A percentile compares a stretch with the other conserved stretches of the same genome.
Conservation (phyloP, 2,113 vertebrate species). For the Grammomys dolichurus region DNA sequence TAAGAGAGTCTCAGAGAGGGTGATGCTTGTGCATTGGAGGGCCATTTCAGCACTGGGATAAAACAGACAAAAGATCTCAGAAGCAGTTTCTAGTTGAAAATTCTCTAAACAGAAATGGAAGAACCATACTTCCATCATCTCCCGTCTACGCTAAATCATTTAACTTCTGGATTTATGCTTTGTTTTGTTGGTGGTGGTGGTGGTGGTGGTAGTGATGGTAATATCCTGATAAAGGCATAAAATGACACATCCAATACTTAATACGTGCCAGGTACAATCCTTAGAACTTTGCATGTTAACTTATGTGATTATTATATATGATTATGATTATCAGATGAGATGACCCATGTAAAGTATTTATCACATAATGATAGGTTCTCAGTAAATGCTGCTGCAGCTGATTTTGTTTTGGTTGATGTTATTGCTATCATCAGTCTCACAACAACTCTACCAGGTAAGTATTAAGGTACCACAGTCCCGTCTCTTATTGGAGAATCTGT, state of each 20-base stretch:
- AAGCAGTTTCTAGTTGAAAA: background rate
- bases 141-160: background rate
- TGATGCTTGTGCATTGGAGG: background rate
- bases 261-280: background rate
- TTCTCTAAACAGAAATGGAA: background rate
- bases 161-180: background rate
- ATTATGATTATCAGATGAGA: background rate
- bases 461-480: background rate
- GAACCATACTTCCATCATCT: background rate
- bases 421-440: background rate
- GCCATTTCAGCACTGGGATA: background rate
- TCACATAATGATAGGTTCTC: background rate
- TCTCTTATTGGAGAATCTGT: background rate
- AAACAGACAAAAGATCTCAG: background rate
- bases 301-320: constrained; percentile 47
- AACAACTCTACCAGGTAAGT: background rate
- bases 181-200: background rate
- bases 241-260: background rate
- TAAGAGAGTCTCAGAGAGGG: background rate
- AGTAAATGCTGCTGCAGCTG: background rate
- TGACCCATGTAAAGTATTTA: background rate
- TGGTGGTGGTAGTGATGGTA: background rate
- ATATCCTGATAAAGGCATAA: background rate
- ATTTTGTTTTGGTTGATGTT: background rate
- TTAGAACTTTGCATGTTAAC: background rate